Conservation (phyloP, 2,888 invertebrate genomes). For the Hydrotaea diabolus region DNA sequence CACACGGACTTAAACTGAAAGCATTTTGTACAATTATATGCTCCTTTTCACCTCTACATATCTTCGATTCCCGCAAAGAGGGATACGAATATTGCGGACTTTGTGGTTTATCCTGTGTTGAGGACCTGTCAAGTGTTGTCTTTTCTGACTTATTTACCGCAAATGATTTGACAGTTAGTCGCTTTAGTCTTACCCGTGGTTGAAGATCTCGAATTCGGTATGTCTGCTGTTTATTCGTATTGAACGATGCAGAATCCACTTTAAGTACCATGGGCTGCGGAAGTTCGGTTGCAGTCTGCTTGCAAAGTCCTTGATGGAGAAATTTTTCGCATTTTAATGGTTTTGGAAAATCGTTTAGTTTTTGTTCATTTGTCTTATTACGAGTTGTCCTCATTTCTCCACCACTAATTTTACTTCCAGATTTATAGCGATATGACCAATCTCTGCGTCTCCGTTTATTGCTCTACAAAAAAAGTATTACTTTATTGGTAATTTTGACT, state of each 20-base stretch:
- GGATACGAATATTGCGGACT: neutral
- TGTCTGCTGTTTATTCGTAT: constrained; percentile 1
- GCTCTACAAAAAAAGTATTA: too few species aligned
- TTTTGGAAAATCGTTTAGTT: constrained; percentile 33
- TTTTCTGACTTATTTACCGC: neutral
- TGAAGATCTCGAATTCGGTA: constrained; percentile 45
- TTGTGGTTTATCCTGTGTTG: too few species aligned
- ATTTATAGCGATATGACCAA: too few species aligned
- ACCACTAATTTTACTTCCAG: too few species aligned
- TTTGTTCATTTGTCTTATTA: constrained; percentile 15
- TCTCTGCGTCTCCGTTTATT: neutral
- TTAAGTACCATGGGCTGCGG: constrained; percentile 53
- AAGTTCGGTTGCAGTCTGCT: constrained; percentile 19
- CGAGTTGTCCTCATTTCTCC: constrained; percentile 3
- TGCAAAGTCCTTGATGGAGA: neutral
- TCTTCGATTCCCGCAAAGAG: neutral
- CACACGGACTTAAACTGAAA: constrained; percentile 46
- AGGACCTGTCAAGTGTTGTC: too few species aligned
- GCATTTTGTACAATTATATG: constrained; percentile 47
- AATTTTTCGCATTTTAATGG: constrained; percentile 49
- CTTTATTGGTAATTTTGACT: too few species aligned
- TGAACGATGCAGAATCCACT: constrained; percentile 26
- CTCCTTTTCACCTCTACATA: neutral
- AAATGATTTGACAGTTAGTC: constrained; percentile 38
- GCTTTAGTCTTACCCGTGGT: constrained; percentile 58